Base-by-base conservation (phyloP, 2,797 vertebrate genomes). In the Myripristis murdjan region DNA sequence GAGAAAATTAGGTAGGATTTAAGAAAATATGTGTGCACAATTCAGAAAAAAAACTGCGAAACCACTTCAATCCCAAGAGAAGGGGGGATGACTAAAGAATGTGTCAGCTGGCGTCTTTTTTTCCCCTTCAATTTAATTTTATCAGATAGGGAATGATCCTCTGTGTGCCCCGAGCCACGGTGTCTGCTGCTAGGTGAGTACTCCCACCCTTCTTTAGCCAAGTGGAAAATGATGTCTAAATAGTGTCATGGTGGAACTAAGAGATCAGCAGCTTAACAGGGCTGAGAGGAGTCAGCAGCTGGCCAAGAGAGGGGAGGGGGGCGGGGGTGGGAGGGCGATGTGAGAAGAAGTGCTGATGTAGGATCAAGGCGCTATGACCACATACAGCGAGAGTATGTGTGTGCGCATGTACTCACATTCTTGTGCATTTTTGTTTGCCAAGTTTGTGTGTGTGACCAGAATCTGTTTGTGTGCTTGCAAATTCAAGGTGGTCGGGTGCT, bases 161-260 rank as follows among this genome's bases (percentile, higher is more conserved):
- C 59, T 11, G 47, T 15, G 24, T 46, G 46, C 61, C 60, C 58
- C 18, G 26, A 62, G 37, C 37, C 31, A 2, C 1, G 75, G 22
- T 61, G 56, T 51, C 61, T 39, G 54, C 48, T 75, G 78, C 63
- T 60, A 53, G 70, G 57, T 53, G 59, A 73, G 33, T 57, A 22
- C 64, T 57, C 65, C 59, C 37, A 74, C 6, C 22, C 18, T 28
- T 20, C 35, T 14, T 56, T 63, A 63, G 60, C 49, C 62, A 39
- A 80, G 73, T 69, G 65, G 79, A 77, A 71, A 83, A 75, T 81
- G 2, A 70, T 69, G 48, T 80, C 53, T 83, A 78, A 84, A 73
- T 76, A 54, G 31, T 83, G 75, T 86, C 75, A 73, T 35, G 54
- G 64, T 71, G 69, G 58, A 82, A 73, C 51, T 44, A 72, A 72